Evolutionary conservation across 1,140 invertebrate species (phyloP).

Genomic region (Acromyrmex heyeri): DNA sequence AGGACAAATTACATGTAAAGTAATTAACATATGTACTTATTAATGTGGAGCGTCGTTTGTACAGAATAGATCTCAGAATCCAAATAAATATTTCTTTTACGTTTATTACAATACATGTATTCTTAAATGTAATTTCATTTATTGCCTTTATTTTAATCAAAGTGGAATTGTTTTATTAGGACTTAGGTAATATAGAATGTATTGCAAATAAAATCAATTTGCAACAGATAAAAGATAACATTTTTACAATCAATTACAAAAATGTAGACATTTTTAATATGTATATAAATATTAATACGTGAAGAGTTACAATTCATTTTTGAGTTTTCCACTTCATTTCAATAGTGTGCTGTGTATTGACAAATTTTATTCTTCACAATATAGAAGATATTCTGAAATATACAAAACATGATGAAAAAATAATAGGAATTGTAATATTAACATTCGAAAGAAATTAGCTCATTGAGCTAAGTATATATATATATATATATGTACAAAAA

Average conservation of each 20-base stretch:
- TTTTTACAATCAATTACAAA: slow-evolving; percentile 2
- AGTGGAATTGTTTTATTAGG: background rate
- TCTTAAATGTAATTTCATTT: slow-evolving; percentile 1
- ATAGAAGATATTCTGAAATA: slow-evolving; percentile 32
- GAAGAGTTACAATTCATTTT: slow-evolving; percentile 46
- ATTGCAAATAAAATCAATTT: slow-evolving; percentile 40
- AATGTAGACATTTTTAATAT: slow-evolving; percentile 61
- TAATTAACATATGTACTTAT: slow-evolving; percentile 19
- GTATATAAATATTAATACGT: slow-evolving; percentile 64
- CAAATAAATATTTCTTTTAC: slow-evolving; percentile 65
- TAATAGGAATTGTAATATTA: background rate
- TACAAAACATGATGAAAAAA: background rate
- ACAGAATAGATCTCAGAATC: slow-evolving; percentile 37
- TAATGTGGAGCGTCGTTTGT: slow-evolving; percentile 31
- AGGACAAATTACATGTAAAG: slow-evolving; percentile 38
- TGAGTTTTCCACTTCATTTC: slow-evolving; percentile 34
- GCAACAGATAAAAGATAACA: slow-evolving; percentile 41
- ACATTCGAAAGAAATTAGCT: background rate
- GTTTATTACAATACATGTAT: slow-evolving; percentile 31
- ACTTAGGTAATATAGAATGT: background rate
- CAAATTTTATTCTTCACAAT: slow-evolving; percentile 34
- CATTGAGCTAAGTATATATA: background rate
- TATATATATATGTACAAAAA: background rate
- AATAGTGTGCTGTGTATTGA: slow-evolving; percentile 13
- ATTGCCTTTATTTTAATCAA: background rate